Conservation (phyloP, 2,113 vertebrate genomes). For the Pterocles burchelli region DNA sequence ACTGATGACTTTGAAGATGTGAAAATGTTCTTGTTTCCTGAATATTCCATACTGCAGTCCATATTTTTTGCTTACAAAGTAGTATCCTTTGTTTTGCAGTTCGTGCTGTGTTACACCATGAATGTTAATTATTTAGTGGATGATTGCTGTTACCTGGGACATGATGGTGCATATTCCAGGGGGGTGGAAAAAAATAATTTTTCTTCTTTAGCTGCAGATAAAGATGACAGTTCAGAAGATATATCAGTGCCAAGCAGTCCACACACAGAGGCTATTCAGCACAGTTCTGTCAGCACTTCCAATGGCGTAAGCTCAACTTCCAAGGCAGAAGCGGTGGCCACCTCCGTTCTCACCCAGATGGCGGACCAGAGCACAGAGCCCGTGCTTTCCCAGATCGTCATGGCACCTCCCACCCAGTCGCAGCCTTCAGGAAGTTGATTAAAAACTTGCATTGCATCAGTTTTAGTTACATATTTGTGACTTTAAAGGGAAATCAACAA, state of each 20-base stretch:
- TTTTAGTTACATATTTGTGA: conserved; percentile 77
- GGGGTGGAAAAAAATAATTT: neutral
- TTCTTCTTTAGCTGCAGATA: conserved; percentile 83
- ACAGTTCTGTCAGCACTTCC: conserved; percentile 98
- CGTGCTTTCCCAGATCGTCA: conserved; percentile 77
- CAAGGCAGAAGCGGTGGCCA: conserved; percentile 79
- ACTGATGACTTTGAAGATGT: neutral
- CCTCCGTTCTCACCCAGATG: conserved; percentile 81
- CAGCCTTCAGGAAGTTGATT: conserved; percentile 95
- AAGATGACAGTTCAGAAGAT: conserved; percentile 95
- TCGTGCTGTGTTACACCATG: neutral
- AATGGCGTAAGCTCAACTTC: conserved; percentile 93
- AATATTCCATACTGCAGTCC: neutral
- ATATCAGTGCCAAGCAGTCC: conserved; percentile 93
- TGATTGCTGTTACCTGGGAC: neutral
- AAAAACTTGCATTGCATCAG: conserved; percentile 59
- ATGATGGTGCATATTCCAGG: accelerated
- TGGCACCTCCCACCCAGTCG: conserved; percentile 79
- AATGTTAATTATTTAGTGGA: neutral
- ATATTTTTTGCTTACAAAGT: neutral
- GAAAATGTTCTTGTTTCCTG: neutral
- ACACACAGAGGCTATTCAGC: conserved; percentile 93
- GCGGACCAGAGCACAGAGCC: conserved; percentile 92
- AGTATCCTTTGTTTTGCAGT: neutral
- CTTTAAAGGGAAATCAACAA: conserved; percentile 81